These are phyloP conservation scores for Tyto alba DNA, from an alignment of 2,113 vertebrate genomes.

Conservation along the genomic window DNA sequence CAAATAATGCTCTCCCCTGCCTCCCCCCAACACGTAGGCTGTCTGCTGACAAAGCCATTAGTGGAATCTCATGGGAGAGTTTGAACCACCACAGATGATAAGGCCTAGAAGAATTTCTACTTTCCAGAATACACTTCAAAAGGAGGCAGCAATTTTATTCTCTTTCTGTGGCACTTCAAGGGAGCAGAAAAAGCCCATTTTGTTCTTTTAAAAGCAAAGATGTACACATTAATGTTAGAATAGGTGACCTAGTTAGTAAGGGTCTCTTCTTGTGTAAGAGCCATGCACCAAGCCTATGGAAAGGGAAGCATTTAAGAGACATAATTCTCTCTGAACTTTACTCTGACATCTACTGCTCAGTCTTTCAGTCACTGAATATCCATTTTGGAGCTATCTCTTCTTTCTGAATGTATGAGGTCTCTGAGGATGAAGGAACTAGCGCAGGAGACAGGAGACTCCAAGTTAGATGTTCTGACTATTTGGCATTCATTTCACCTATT, in stretches of 20 bases:
- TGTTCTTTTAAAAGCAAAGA: neutral
- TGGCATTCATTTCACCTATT: neutral
- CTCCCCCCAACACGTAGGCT: slow-evolving; percentile 9
- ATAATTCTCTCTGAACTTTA: neutral
- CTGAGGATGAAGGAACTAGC: neutral
- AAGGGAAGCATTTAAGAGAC: neutral
- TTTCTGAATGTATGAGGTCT: neutral
- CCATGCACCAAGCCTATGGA: neutral
- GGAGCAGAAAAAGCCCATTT: neutral
- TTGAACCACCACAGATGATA: neutral
- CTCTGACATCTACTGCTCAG: neutral
- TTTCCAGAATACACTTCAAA: neutral
- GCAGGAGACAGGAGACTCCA: neutral
- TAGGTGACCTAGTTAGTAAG: neutral
- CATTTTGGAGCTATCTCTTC: neutral
- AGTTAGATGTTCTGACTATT: neutral
- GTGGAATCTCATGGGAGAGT: neutral
- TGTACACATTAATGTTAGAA: neutral
- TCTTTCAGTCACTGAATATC: neutral
- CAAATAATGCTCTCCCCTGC: neutral
- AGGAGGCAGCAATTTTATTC: neutral
- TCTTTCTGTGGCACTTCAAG: neutral
- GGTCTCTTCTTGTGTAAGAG: neutral
- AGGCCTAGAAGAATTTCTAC: neutral
- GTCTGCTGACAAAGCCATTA: slow-evolving; percentile 49